Base-by-base conservation (phyloP, 2,888 invertebrate species). In the Lepidonotus clava region DNA sequence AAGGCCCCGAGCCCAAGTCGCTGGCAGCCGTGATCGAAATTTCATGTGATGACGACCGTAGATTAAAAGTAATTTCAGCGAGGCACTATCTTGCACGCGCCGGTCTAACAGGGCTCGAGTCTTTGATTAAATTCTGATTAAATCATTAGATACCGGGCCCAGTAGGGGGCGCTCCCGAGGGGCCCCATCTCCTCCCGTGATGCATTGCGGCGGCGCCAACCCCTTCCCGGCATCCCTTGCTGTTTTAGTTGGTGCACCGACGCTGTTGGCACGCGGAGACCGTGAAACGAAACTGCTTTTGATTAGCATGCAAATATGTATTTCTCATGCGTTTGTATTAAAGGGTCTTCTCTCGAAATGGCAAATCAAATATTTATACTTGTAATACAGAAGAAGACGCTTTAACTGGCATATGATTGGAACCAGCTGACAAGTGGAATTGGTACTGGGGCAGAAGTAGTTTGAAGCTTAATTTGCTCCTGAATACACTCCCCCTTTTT, bases 221-320 rank as follows among this genome's bases (percentile, higher is more conserved):
- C 14, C 38, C 71, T 71, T 71, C 71, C 71, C 71, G 38, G 71
- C 71, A 71, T 71, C 36, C 71, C 24, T 61, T 61, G 61, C 61
- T 61, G 61, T n/a, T 61, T 28, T 24, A 71, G 71, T 34, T n/a
- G n/a, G n/a, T n/a, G n/a, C n/a, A n/a, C 21, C 34, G 11, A 11
- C 6, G 71, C n/a, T 38, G 71, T 36, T 38, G 71, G 71, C 71
- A 71, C 38, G 14, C 36, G 36, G 28, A 8, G 66, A 66, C n/a
- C 28, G 66, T 14, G 2, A 5, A 71, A 71, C 36, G 71, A 71
- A 71, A 34, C 5, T 14, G 36, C n/a, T 18, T 71, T 71, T 71
- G 71, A 71, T 71, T 71, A 71, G 18, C 71, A 71, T 71, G 71
- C 71, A 71, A 71, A 71, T 71, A 71, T 71, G 71, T 71, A 71